Base-by-base conservation (phyloP, 2,113 vertebrate genomes). In the Serilophus lunatus region DNA sequence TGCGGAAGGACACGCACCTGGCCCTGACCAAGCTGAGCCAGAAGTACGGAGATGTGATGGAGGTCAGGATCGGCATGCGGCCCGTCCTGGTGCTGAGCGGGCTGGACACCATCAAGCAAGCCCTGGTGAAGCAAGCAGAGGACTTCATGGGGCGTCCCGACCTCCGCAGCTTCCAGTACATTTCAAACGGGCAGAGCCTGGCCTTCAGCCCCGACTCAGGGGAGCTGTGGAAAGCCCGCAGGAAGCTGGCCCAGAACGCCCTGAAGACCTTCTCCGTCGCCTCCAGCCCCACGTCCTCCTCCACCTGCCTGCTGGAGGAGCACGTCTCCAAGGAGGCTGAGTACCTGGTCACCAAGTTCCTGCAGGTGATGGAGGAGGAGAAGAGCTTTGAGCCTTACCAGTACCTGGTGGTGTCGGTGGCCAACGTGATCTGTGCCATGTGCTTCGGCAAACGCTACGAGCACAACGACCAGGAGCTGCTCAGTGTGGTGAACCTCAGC, bases 31-130 rank as follows among this genome's bases (percentile, higher is more conserved):
- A 60, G 70, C 98, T 99, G 98, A 98, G 98, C 72, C 96, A 98
- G 88, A 94, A 35, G 25, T 99, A 98, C 3, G 99, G 99, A 10
- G 94, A 98, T 0, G 95, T 99, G 63, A 97, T 98, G 94, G 97
- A 99, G 97, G 96, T 99, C 70, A 98, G 97, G 84, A 98, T 99
- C 0, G 99, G 99, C 86, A 97, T 81, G 59, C 98, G 98, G 1
- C 98, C 99, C 0, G 98, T 99, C 31, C 93, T 99, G n/a, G 98
- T 99, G 86, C 96, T 99, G 72, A 98, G 98, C 0, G 98, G 99
- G 54, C 91, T 79, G 40, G 98, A 99, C 23, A 98, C 98, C 29
- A 87, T 99, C 56, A 95, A 76, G 14, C 99, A 99, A 90, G 99
- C 99, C 8, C 98, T 99, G 65, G 94, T 99, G 93, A 98, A 96